Percentiles rank a stretch among this genome's conserved stretches.
These are phyloP conservation scores for Sweltsa coloradensis DNA, from an alignment of 1,140 invertebrate species.

Conservation along the genomic window DNA sequence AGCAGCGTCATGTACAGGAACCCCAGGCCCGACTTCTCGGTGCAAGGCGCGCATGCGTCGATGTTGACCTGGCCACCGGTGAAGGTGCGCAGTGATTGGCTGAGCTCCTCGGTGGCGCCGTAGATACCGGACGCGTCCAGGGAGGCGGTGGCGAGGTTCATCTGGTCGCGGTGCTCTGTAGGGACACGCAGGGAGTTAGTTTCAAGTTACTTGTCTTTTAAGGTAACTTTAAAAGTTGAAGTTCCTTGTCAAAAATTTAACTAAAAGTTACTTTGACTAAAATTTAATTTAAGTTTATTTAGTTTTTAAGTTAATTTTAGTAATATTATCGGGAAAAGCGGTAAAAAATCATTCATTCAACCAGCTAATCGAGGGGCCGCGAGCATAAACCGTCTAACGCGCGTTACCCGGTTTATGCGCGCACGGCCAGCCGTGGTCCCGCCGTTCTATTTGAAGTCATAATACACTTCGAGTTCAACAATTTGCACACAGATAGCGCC, in stretches of 20 bases:
- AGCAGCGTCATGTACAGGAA: slow-evolving; percentile 27
- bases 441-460: too few relatives aligned
- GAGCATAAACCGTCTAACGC: too few relatives aligned
- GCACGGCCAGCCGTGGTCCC: too few relatives aligned
- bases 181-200: too few relatives aligned
- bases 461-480: too few relatives aligned
- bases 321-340: slow-evolving; percentile 26
- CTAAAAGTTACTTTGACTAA: not conserved
- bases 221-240: too few relatives aligned
- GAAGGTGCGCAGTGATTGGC: slow-evolving; percentile 58
- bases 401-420: too few relatives aligned
- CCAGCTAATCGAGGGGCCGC: too few relatives aligned
- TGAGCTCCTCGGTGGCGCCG: slow-evolving; percentile 56
- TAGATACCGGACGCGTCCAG: slow-evolving; percentile 80
- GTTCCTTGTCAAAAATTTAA: not conserved
- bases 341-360: slow-evolving; percentile 29
- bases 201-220: not conserved
- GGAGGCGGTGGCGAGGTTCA: slow-evolving; percentile 78
- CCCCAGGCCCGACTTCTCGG: slow-evolving; percentile 22
- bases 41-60: slow-evolving; percentile 39
- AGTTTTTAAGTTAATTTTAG: not conserved
- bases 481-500: too few relatives aligned
- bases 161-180: slow-evolving; percentile 60
- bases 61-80: slow-evolving; percentile 55
- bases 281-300: not conserved